Evolutionary conservation across 2,888 invertebrate species (phyloP), one percentile per base, ranked within the genome.

Genomic region (Lasiommata megera): DNA sequence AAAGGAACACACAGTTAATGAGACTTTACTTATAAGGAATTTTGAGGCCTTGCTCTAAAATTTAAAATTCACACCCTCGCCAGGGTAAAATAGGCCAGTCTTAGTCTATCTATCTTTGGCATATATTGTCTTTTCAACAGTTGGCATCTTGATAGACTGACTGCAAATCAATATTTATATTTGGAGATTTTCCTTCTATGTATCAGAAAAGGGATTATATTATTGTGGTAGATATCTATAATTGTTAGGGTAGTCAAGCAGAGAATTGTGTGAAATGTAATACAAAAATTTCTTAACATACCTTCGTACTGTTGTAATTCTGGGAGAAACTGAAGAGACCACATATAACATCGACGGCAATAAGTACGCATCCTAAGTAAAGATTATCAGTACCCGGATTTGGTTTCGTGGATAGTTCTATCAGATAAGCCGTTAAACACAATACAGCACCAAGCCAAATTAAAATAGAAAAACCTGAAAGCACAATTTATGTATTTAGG

Each of bases 271-370:
- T 6, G 6, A 38, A 38, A 12, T 23, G 23, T 23, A 23, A 23
- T 23, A 23, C 2, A 23, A 23, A 23, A 23, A 6, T 11, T 29
- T 1, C 16, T 36, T 9, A n/a, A 54, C 56, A 16, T 47, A 88
- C 89, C 81, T 88, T 96, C 70, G 97, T 97, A 84, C 97, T 98
- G 92, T 98, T 98, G 82, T 96, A 97, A 90, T 98, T 99, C 92
- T 98, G 99, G 88, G 98, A 98, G 91, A 98, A 99, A 74, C 98
- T 98, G 93, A 99, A 99, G 82, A 97, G 94, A 77, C 99, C 99
- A 82, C 98, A 99, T 68, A 98, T 95, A 80, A 99, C 93, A 77
- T 99, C 99, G 76, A 99, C 98, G 79, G 93, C 94, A 72, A 98
- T 95, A 83, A 99, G 94, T 78, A 98, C 96, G 82, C 95, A 95